Percentiles rank a stretch among this genome's conserved stretches.
Conservation (phyloP, 2,797 vertebrate species). For the Astyanax mexicanus region DNA sequence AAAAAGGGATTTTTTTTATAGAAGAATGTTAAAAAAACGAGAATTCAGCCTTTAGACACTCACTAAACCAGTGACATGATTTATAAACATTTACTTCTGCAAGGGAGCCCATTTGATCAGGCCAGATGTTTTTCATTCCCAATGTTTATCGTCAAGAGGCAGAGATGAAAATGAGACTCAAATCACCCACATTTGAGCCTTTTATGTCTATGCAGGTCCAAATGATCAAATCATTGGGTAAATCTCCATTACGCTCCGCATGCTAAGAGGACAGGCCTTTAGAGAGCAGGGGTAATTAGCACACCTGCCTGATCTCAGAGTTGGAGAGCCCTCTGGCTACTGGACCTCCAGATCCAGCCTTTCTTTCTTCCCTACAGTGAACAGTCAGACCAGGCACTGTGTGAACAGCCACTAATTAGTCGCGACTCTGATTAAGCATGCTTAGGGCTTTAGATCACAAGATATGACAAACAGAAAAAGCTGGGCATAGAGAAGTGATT, state of each 20-base stretch:
- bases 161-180: constrained; percentile 70
- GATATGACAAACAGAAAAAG: background rate
- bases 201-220: constrained; percentile 68
- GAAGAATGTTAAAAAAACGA: constrained; percentile 53
- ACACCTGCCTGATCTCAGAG: constrained; percentile 69
- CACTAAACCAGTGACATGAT: constrained; percentile 62
- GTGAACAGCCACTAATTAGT: constrained; percentile 44
- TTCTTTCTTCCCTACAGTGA: constrained; percentile 24
- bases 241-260: constrained; percentile 67
- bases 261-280: constrained; percentile 60
- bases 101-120: constrained; percentile 71
- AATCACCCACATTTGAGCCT: constrained; percentile 65
- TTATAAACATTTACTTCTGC: constrained; percentile 67
- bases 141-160: constrained; percentile 69
- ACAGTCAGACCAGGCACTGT: constrained; percentile 6
- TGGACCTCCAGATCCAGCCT: constrained; percentile 49
- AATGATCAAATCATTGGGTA: constrained; percentile 72
- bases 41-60: constrained; percentile 43
- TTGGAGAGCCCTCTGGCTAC: constrained; percentile 53
- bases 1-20: constrained; percentile 56
- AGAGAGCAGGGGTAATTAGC: constrained; percentile 60
- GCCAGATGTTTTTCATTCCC: constrained; percentile 78
- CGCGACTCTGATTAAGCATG: constrained; percentile 48
- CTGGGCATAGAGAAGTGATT: too few species aligned
- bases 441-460: constrained; percentile 46